phyloP scores from a whole-genome alignment of 1,140 invertebrate genomes.

The Saccostrea glomerata region DNA sequence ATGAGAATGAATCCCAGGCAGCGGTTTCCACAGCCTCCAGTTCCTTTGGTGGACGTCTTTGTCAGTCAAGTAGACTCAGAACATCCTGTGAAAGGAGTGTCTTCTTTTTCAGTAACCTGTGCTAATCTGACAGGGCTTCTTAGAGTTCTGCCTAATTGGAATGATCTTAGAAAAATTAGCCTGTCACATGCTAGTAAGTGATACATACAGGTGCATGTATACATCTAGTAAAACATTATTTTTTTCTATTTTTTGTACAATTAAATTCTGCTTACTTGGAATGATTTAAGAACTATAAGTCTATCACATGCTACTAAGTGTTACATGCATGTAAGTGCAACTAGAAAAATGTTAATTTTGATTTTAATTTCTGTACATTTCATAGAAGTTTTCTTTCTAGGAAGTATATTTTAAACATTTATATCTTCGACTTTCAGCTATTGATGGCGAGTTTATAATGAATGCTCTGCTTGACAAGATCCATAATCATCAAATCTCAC shows the following conservation, averaged over 20 bases:
- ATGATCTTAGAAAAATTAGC: slow-evolving; percentile 37
- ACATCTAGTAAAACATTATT: not conserved
- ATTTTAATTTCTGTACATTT: not conserved
- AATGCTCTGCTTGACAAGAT: slow-evolving; percentile 36
- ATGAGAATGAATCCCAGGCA: not conserved
- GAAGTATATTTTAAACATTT: not conserved
- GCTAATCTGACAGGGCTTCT: slow-evolving; percentile 15
- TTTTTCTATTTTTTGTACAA: not conserved
- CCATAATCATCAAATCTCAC: slow-evolving; percentile 29
- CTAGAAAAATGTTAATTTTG: not conserved
- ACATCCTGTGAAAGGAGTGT: slow-evolving; percentile 6
- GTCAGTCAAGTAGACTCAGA: not conserved
- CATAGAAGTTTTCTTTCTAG: not conserved
- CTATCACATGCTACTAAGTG: slow-evolving; percentile 40
- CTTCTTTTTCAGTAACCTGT: slow-evolving; percentile 23
- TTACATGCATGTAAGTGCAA: not conserved
- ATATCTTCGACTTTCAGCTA: not conserved
- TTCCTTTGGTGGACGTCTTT: not conserved
- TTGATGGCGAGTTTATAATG: slow-evolving; percentile 5
- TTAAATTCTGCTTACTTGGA: slow-evolving; percentile 31
- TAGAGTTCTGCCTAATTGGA: slow-evolving; percentile 34
- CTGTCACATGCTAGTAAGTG: slow-evolving; percentile 40
- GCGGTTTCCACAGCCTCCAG: not conserved
- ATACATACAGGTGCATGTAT: not conserved
- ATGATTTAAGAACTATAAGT: slow-evolving; percentile 30